phyloP scores from a whole-genome alignment of 2,113 vertebrate species.

The Procavia capensis region DNA sequence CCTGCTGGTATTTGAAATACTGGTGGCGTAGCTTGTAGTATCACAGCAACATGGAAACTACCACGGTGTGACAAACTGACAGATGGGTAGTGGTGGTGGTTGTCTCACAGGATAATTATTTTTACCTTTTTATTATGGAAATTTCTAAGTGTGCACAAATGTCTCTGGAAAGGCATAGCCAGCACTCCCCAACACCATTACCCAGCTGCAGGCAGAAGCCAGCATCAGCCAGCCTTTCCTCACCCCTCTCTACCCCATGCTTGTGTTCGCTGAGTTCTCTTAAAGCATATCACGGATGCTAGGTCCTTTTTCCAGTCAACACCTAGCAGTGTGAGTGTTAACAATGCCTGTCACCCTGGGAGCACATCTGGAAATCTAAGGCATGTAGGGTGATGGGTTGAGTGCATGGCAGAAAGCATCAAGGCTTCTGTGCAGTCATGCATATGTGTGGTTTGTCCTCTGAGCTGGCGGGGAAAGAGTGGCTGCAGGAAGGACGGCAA shows the following conservation, averaged over 20 bases:
- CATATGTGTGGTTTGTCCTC: neutral
- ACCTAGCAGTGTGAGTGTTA: accelerated
- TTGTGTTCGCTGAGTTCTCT: neutral
- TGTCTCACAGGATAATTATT: neutral
- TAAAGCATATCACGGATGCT: neutral
- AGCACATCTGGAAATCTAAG: neutral
- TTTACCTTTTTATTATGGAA: neutral
- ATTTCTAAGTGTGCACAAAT: neutral
- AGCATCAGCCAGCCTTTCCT: neutral
- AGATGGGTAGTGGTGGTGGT: neutral
- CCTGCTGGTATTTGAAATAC: too few relatives aligned
- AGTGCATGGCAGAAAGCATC: neutral
- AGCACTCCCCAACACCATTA: too few relatives aligned
- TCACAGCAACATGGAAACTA: too few relatives aligned
- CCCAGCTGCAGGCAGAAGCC: neutral
- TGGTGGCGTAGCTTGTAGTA: too few relatives aligned
- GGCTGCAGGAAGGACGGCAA: neutral
- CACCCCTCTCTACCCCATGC: neutral
- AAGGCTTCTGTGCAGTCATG: neutral
- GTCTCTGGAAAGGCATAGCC: too few relatives aligned
- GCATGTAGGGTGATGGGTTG: neutral
- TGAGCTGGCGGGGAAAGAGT: neutral
- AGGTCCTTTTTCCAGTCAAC: neutral
- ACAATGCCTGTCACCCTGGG: accelerated
- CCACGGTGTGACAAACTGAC: neutral